Evolutionary conservation across 1,140 invertebrate species (phyloP).

Genomic region (Branchinecta lynchi): DNA sequence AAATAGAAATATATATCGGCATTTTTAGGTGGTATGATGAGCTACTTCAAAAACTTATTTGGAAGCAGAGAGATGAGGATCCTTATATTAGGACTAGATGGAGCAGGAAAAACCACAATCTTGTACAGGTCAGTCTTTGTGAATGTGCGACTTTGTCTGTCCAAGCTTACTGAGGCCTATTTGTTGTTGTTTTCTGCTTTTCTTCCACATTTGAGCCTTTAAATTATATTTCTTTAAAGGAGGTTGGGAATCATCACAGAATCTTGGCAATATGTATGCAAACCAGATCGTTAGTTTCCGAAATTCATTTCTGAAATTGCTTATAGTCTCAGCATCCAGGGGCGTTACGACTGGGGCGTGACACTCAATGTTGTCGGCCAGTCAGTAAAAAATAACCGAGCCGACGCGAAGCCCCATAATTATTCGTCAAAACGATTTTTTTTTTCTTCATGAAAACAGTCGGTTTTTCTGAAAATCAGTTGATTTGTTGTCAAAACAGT

Average conservation of each 20-base stretch:
- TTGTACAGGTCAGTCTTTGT: conserved; percentile 52
- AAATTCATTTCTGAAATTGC: conserved; percentile 11
- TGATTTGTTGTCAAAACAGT: too few relatives aligned
- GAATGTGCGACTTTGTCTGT: too few relatives aligned
- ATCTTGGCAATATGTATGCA: not conserved
- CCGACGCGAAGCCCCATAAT: too few relatives aligned
- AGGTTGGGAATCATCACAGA: conserved; percentile 5
- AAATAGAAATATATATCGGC: conserved; percentile 3
- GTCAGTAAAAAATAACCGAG: too few relatives aligned
- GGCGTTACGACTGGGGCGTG: too few relatives aligned
- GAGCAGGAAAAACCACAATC: conserved; percentile 97
- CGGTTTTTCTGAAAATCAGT: too few relatives aligned
- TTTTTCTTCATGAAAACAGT: too few relatives aligned
- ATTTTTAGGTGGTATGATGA: conserved; percentile 71
- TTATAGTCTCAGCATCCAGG: too few relatives aligned
- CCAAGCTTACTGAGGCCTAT: too few relatives aligned
- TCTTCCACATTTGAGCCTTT: conserved; percentile 18
- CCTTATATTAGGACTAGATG: conserved; percentile 91
- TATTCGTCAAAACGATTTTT: too few relatives aligned
- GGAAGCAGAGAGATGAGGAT: conserved; percentile 94
- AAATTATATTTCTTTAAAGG: conserved; percentile 13
- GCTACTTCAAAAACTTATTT: conserved; percentile 83
- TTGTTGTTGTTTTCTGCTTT: conserved; percentile 15
- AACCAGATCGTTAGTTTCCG: not conserved
- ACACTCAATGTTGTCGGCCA: too few relatives aligned